Evolutionary conservation across 2,888 invertebrate species (phyloP).

Genomic region (Conops quadrifasciatus): DNA sequence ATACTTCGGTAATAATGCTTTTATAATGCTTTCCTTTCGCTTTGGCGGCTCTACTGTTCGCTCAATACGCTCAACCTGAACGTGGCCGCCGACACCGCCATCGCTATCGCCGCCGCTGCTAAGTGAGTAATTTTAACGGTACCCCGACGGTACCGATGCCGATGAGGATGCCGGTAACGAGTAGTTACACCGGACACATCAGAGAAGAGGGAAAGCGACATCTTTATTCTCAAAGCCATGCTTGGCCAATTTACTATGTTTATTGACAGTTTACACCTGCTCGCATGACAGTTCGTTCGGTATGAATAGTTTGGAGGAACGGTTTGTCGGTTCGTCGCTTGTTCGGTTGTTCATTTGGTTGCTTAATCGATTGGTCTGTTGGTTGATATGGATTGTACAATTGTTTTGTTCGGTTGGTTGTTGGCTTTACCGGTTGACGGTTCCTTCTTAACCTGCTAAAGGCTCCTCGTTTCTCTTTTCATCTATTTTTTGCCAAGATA

Average conservation of each 20-base stretch:
- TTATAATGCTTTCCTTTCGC: not conserved
- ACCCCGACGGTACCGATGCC: not conserved
- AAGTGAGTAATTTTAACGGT: not conserved
- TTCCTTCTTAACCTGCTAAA: conserved; percentile 18
- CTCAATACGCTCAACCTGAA: not conserved
- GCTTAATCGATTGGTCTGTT: not conserved
- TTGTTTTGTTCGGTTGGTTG: too few relatives aligned
- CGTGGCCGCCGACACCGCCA: not conserved
- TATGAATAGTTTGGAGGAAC: not conserved
- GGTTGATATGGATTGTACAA: too few relatives aligned
- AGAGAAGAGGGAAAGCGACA: conserved; percentile 4
- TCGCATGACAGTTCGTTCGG: conserved; percentile 45
- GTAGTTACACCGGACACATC: not conserved
- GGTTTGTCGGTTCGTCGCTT: not conserved
- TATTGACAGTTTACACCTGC: conserved; percentile 61
- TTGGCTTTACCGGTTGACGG: too few relatives aligned
- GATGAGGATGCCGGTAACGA: not conserved
- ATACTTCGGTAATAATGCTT: not conserved
- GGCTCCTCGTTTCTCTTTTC: not conserved
- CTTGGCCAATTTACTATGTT: conserved; percentile 45
- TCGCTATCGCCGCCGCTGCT: not conserved
- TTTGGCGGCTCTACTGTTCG: not conserved
- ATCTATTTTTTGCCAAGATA: not conserved
- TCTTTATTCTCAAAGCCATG: conserved; percentile 40
- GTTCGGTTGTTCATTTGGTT: not conserved